phyloP scores from a whole-genome alignment of 2,888 invertebrate genomes.

The Standfussiana lucernea region DNA sequence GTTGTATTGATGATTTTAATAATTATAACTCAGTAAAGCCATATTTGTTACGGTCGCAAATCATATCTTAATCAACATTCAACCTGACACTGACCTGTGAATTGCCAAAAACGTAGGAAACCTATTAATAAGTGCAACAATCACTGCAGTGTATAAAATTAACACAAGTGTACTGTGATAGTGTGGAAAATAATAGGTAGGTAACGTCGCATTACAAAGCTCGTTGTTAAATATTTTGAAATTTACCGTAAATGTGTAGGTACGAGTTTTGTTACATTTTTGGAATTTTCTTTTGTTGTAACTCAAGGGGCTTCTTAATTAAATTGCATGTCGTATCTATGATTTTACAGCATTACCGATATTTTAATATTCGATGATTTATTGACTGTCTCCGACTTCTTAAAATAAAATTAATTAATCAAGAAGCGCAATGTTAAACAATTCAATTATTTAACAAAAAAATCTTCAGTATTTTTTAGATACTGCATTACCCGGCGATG shows the following conservation, averaged over 20 bases:
- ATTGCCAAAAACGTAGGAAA: too few relatives aligned
- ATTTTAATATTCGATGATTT: neutral
- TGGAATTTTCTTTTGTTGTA: neutral
- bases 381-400: neutral
- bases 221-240: neutral
- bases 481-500: neutral
- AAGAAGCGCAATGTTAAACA: neutral
- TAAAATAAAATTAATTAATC: neutral
- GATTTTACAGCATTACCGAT: neutral
- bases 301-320: neutral
- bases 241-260: neutral
- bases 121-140: neutral
- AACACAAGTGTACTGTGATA: constrained; percentile 6
- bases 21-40: too few relatives aligned
- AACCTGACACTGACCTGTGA: too few relatives aligned
- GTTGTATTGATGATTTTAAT: too few relatives aligned
- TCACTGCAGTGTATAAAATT: neutral
- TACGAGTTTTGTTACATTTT: neutral
- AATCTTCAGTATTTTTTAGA: neutral
- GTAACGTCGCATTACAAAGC: neutral
- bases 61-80: too few relatives aligned
- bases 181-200: neutral
- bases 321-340: neutral
- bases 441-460: neutral
- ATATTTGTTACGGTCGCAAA: too few relatives aligned